Base-by-base conservation (phyloP, 35 echinoderm and acorn worm species). In the Chiridota heheva region DNA sequence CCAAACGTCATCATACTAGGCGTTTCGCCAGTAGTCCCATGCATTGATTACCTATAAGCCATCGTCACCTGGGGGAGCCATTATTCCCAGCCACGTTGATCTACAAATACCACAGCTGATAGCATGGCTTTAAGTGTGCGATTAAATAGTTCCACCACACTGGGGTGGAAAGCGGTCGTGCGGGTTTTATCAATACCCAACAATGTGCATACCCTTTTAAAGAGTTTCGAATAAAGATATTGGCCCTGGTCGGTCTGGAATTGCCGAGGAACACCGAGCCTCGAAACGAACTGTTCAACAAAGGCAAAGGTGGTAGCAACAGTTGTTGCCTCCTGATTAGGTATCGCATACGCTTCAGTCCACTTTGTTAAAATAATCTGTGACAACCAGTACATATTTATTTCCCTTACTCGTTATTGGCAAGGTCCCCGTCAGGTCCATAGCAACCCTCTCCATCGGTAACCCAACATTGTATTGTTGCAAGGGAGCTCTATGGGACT, bases 201-300 rank as follows among this genome's bases (percentile, higher is more conserved):
- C 18, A 80, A 28, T 35, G 36, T 36, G 27, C 84, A 87, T 2
- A 66, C 49, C 42, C 46, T 56, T n/a, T 69, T 36, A 25, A 87
- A 68, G 2, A 87, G 22, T 7, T 20, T 47, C 35, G 70, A 77
- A 7, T 87, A 72, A 25, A 79, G 80, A 1, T 90, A 72, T 18
- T 29, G 22, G 18, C 87, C 80, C 42, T 90, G 87, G 36, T 90
- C 80, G 36, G 80, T 67, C 36, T 84, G 81, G 16, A 90, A 28
- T n/a, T 75, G 33, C 1, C 67, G 45, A 27, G 88, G 80, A 10
- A 83, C 53, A 4, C 84, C 84, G 33, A 79, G 70, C 13, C 83
- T 72, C 33, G 69, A 60, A 8, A 86, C 44, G 53, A 82, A 70
- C 12, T 82, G 24, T 22, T 83, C 40, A 46, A 82, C 55, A 8